Percentiles rank a stretch among this genome's conserved stretches.
phyloP scores from a whole-genome alignment of 2,888 invertebrate genomes.

The Orthonevra nobilis region DNA sequence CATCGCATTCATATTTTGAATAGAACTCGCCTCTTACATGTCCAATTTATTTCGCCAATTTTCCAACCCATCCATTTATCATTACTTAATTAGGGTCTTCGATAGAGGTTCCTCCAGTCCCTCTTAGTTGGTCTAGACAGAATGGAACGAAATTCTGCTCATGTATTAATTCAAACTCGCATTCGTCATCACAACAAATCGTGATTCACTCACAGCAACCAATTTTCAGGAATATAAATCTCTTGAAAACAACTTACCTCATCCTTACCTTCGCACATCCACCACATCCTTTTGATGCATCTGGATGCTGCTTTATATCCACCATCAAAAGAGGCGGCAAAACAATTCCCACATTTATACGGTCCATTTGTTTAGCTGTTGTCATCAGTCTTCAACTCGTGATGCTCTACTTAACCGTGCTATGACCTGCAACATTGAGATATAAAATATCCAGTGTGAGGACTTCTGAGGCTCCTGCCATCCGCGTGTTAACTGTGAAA shows the following conservation, averaged over 20 bases:
- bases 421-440: slow-evolving; percentile 28
- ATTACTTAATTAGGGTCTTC: too few species aligned
- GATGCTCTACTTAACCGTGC: slow-evolving; percentile 26
- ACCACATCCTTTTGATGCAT: slow-evolving; percentile 21
- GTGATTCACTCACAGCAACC: not conserved
- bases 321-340: too few species aligned
- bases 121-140: slow-evolving; percentile 33
- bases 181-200: slow-evolving; percentile 4
- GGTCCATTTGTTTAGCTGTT: slow-evolving; percentile 31
- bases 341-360: slow-evolving; percentile 29
- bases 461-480: too few species aligned
- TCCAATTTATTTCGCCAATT: too few species aligned
- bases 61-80: too few species aligned
- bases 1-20: too few species aligned
- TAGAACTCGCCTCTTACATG: too few species aligned
- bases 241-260: slow-evolving; percentile 29
- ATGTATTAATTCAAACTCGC: slow-evolving; percentile 9
- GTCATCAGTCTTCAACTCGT: slow-evolving; percentile 44
- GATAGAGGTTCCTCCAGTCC: too few species aligned
- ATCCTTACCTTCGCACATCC: slow-evolving; percentile 13
- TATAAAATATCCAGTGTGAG: slow-evolving; percentile 12
- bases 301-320: too few species aligned
- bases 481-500: too few species aligned
- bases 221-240: slow-evolving; percentile 48
- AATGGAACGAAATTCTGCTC: slow-evolving; percentile 7